phyloP scores from a whole-genome alignment of 1,140 invertebrate genomes.

The Drosophila sucinea region DNA sequence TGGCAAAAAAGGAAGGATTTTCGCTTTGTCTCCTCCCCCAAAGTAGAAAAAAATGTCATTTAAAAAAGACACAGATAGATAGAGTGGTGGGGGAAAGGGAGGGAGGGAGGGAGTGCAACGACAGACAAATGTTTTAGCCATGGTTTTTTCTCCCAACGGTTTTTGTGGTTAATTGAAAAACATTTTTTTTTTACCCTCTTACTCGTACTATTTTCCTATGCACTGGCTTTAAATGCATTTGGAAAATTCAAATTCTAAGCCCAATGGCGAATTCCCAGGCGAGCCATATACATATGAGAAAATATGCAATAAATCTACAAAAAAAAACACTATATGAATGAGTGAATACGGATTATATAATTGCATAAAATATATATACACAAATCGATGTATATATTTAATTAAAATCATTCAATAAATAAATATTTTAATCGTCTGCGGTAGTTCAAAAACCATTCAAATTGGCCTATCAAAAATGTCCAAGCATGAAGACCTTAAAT shows the following conservation, averaged over 20 bases:
- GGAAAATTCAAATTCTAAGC: conserved; percentile 46
- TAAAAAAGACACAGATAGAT: conserved; percentile 42
- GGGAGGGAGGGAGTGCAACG: conserved; percentile 1
- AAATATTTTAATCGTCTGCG: conserved; percentile 72
- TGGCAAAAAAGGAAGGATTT: conserved; percentile 62
- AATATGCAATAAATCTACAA: conserved; percentile 54
- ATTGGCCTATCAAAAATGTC: conserved; percentile 58
- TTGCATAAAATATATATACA: conserved; percentile 33
- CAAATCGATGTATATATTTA: conserved; percentile 29
- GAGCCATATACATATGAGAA: conserved; percentile 31
- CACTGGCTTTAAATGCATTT: conserved; percentile 55
- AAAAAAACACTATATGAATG: conserved; percentile 17
- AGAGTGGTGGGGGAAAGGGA: conserved; percentile 1
- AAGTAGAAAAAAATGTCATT: conserved; percentile 60
- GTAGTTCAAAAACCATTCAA: conserved; percentile 45
- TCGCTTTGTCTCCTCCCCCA: conserved; percentile 23
- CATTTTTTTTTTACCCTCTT: conserved; percentile 41
- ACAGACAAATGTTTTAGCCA: conserved; percentile 53
- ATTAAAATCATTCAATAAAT: conserved; percentile 28
- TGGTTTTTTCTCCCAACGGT: conserved; percentile 38
- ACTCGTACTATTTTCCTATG: conserved; percentile 23
- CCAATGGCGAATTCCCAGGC: conserved; percentile 40
- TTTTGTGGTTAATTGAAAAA: conserved; percentile 65
- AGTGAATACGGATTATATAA: conserved; percentile 58
- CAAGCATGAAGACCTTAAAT: conserved; percentile 10